Percentiles rank a stretch among this genome's conserved stretches.
Conservation (phyloP, 64 coral and sea anemone genomes). For the Montipora foliosa region DNA sequence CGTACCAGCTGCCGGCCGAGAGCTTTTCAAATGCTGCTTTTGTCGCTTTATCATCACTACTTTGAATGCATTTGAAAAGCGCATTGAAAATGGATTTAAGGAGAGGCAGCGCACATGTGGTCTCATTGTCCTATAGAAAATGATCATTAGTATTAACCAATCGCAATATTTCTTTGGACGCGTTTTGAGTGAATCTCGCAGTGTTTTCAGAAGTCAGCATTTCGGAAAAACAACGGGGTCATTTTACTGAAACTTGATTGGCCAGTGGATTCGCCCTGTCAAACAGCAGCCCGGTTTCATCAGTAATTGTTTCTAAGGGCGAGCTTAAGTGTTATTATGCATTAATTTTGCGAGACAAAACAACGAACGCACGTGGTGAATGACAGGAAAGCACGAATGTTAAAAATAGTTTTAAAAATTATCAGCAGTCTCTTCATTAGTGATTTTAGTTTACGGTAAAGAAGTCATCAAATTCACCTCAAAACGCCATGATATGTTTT, state of each 20-base stretch:
- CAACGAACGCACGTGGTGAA: constrained; percentile 17
- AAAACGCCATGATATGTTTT: constrained; percentile 6
- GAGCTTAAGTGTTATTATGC: constrained; percentile 66
- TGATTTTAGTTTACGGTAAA: not conserved
- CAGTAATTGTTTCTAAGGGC: constrained; percentile 62
- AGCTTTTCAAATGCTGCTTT: constrained; percentile 77
- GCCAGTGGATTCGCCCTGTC: constrained; percentile 16
- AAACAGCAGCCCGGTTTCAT: constrained; percentile 46
- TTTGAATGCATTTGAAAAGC: constrained; percentile 92
- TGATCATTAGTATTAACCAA: constrained; percentile 72
- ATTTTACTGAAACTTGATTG: constrained; percentile 51
- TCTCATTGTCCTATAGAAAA: constrained; percentile 89
- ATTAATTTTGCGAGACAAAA: constrained; percentile 68
- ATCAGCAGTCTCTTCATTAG: constrained; percentile 35
- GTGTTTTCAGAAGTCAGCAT: constrained; percentile 75
- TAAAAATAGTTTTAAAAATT: constrained; percentile 52
- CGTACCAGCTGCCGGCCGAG: constrained; percentile 51
- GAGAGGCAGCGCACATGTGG: constrained; percentile 91
- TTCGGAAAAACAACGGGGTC: constrained; percentile 39
- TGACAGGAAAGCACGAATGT: constrained; percentile 13
- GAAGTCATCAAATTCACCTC: constrained; percentile 6
- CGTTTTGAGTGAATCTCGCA: constrained; percentile 49
- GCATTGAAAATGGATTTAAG: constrained; percentile 84
- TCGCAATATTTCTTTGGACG: constrained; percentile 20
- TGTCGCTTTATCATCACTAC: constrained; percentile 84